These are phyloP conservation scores for Cataglyphis altisquamis DNA, from an alignment of 2,888 invertebrate genomes.

Conservation along the genomic window DNA sequence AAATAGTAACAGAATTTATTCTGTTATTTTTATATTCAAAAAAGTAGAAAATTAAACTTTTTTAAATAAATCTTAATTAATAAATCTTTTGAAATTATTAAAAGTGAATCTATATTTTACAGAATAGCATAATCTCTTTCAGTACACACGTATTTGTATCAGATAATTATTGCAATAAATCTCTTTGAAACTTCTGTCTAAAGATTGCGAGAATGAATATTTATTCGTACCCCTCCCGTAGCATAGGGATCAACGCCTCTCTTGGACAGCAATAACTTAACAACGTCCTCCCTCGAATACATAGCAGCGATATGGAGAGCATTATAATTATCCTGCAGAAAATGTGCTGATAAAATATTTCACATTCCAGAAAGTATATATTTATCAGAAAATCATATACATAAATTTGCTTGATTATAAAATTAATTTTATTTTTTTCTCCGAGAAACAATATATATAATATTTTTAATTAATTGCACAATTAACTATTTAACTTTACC, in stretches of 20 bases:
- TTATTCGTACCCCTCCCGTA: conserved; percentile 95
- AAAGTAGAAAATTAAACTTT: no score
- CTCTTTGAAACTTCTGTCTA: background rate
- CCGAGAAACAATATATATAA: background rate
- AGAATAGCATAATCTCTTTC: background rate
- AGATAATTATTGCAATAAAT: background rate
- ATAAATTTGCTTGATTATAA: background rate
- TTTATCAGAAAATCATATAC: background rate
- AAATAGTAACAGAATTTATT: background rate
- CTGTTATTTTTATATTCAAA: background rate
- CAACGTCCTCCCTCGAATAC: conserved; percentile 97
- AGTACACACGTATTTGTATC: background rate
- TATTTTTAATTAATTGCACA: background rate
- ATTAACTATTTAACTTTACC: background rate
- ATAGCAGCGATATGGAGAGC: conserved; percentile 97
- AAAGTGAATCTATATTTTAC: background rate
- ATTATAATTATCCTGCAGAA: conserved; percentile 96
- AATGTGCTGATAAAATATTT: conserved; percentile 3
- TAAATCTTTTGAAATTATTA: background rate
- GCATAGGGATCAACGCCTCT: conserved; percentile 97
- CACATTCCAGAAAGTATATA: background rate
- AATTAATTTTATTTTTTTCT: background rate
- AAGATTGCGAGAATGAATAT: background rate
- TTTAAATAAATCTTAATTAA: no score
- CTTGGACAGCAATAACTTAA: conserved; percentile 95